These are phyloP conservation scores for Tauraco erythrolophus DNA, from an alignment of 2,113 vertebrate genomes.

Conservation along the genomic window DNA sequence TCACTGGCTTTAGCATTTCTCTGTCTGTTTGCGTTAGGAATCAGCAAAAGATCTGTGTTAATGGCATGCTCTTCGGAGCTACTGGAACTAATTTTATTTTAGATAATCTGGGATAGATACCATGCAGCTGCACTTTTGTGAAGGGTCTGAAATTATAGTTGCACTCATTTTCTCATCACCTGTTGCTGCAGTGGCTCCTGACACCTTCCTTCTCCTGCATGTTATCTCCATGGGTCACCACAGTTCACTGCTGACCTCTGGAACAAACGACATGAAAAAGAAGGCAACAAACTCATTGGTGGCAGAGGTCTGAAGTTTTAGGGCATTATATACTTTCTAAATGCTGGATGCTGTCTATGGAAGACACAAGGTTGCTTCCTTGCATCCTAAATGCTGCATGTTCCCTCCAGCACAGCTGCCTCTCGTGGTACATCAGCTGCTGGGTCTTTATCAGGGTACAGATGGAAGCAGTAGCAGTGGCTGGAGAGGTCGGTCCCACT, in stretches of 20 bases:
- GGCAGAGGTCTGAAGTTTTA: not conserved
- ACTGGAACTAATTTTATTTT: not conserved
- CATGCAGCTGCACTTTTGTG: not conserved
- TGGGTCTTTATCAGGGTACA: not conserved
- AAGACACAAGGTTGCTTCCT: not conserved
- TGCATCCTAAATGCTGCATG: not conserved
- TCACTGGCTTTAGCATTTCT: not conserved
- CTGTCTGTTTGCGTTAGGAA: not conserved
- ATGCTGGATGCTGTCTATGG: not conserved
- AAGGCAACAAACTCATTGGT: not conserved
- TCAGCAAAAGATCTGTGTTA: not conserved
- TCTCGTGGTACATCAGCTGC: not conserved
- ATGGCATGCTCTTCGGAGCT: not conserved
- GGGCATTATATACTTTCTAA: not conserved
- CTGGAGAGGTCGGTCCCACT: fast-evolving
- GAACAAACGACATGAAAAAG: not conserved
- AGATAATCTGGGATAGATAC: not conserved
- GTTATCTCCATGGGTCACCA: not conserved
- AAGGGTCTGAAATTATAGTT: not conserved
- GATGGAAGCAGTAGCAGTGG: not conserved
- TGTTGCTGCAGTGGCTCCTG: not conserved
- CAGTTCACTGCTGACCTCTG: not conserved
- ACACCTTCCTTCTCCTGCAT: not conserved
- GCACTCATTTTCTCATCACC: not conserved
- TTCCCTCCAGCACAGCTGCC: not conserved